These are phyloP conservation scores for Theocolax elegans DNA, from an alignment of 1,140 invertebrate genomes.

Conservation along the genomic window DNA sequence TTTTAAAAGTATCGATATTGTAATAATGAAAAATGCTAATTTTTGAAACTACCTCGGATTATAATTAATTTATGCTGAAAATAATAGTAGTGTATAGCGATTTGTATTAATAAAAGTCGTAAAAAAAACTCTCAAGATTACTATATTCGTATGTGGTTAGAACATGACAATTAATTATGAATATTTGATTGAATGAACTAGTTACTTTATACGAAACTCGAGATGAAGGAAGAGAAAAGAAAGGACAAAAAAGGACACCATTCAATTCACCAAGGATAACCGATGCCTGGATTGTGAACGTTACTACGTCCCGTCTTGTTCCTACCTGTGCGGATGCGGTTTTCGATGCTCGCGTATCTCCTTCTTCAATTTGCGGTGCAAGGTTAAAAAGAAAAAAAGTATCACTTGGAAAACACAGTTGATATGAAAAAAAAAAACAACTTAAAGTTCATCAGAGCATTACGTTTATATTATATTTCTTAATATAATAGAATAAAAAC, in stretches of 20 bases:
- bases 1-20: too few species aligned
- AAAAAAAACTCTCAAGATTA: not conserved
- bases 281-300: constrained; percentile 23
- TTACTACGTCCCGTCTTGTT: not conserved
- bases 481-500: constrained; percentile 11
- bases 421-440: not conserved
- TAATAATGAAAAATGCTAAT: too few species aligned
- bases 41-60: too few species aligned
- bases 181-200: too few species aligned
- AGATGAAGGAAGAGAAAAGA: not conserved
- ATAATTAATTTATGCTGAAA: too few species aligned
- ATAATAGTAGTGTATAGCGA: too few species aligned
- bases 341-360: constrained; percentile 23
- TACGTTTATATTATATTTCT: constrained; percentile 17
- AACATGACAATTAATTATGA: too few species aligned
- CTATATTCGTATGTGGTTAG: too few species aligned
- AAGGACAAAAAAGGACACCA: not conserved
- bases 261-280: constrained; percentile 23
- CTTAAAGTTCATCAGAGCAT: constrained; percentile 23
- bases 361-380: constrained; percentile 31
- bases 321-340: constrained; percentile 28
- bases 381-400: constrained; percentile 19
- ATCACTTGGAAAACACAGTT: constrained; percentile 8
- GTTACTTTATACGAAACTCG: constrained; percentile 10
- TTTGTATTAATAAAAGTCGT: too few species aligned